A percentile compares a stretch with the other conserved stretches of the same genome.
Conservation (phyloP, 2,888 invertebrate genomes). For the Panorpa germanica region DNA sequence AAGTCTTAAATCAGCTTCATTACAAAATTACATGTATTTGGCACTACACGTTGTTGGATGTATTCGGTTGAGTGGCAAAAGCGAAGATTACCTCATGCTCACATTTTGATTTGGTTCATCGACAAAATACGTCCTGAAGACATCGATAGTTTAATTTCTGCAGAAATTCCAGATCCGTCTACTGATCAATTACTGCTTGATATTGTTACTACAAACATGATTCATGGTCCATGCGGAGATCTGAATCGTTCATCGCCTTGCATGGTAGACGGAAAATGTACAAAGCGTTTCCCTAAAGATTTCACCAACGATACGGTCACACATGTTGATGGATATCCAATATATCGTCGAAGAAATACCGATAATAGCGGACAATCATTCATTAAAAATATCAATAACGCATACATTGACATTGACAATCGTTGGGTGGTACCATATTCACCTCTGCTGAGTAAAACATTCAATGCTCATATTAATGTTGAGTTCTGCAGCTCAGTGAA, state of each 20-base stretch:
- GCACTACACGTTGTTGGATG: conserved; percentile 13
- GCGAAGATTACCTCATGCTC: conserved; percentile 17
- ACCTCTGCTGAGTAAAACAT: conserved; percentile 16
- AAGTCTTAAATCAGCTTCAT: conserved; percentile 7
- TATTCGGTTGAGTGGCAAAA: conserved; percentile 18
- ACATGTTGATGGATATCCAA: conserved; percentile 18
- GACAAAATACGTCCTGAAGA: conserved; percentile 16
- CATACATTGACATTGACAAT: conserved; percentile 16
- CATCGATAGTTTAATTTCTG: conserved; percentile 16
- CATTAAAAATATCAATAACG: conserved; percentile 10
- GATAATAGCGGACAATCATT: conserved; percentile 14
- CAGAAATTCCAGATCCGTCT: conserved; percentile 14
- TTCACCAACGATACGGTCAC: conserved; percentile 17
- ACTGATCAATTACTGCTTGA: conserved; percentile 13
- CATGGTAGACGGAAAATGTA: conserved; percentile 19
- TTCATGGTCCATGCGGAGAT: conserved; percentile 18
- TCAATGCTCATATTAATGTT: conserved; percentile 21
- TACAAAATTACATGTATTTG: conserved; percentile 9
- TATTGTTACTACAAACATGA: conserved; percentile 17
- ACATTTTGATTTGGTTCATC: conserved; percentile 17
- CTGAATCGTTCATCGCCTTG: conserved; percentile 16
- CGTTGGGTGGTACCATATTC: conserved; percentile 19
- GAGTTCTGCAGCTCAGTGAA: conserved; percentile 23
- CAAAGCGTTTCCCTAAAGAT: conserved; percentile 17
- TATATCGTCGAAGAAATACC: conserved; percentile 16